These are phyloP conservation scores for Hypotaenidia okinawae DNA, from an alignment of 2,797 vertebrate species.

Conservation along the genomic window DNA sequence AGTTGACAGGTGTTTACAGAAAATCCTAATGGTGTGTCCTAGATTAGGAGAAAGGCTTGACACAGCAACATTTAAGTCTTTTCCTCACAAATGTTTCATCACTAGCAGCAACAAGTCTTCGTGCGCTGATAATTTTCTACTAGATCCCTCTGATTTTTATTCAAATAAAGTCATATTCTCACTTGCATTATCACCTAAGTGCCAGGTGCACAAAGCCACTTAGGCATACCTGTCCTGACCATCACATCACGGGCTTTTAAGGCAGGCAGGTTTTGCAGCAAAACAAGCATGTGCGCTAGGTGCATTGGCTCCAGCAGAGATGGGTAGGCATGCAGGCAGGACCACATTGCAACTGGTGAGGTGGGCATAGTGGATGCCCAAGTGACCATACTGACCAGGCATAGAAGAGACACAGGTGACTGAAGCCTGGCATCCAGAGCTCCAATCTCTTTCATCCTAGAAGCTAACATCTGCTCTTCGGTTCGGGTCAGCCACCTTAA, in stretches of 20 bases:
- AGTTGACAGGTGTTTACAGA: constrained; percentile 25
- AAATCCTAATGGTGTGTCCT: constrained; percentile 19
- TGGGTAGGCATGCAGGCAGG: fast-evolving
- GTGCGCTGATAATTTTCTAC: neutral
- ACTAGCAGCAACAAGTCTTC: constrained; percentile 20
- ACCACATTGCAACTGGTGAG: fast-evolving
- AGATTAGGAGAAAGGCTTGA: constrained; percentile 37
- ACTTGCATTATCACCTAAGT: neutral
- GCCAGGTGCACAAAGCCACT: neutral
- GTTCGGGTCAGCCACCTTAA: neutral
- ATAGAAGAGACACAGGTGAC: fast-evolving
- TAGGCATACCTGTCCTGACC: neutral
- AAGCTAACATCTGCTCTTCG: neutral
- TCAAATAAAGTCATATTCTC: constrained; percentile 10
- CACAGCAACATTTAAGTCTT: constrained; percentile 1
- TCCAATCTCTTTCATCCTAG: neutral
- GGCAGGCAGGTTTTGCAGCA: neutral
- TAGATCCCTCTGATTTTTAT: constrained; percentile 14
- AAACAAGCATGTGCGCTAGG: fast-evolving
- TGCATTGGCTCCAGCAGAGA: neutral
- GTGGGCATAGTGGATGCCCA: neutral
- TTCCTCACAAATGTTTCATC: constrained; percentile 46
- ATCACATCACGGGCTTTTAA: neutral
- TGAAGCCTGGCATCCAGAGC: neutral
- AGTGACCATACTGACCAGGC: neutral